Percentiles rank a stretch among this genome's conserved stretches.
Conservation (phyloP, 2,888 invertebrate species). For the Anagyrus pseudococci region DNA sequence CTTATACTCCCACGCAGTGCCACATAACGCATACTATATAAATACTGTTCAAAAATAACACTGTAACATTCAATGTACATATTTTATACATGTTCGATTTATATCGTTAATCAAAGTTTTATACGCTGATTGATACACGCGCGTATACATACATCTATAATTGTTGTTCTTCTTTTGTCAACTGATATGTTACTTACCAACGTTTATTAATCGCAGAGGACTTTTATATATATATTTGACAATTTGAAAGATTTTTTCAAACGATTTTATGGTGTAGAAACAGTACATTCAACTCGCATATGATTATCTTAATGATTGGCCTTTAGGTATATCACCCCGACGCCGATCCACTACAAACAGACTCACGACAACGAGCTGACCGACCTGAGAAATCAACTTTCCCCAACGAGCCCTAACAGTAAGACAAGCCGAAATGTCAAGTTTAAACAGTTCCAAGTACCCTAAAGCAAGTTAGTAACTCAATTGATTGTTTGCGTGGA, state of each 20-base stretch:
- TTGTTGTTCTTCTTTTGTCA: too few species aligned
- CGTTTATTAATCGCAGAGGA: too few species aligned
- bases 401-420: constrained; percentile 60
- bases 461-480: not conserved
- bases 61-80: constrained; percentile 2
- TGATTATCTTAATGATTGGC: too few species aligned
- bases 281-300: too few species aligned
- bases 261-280: too few species aligned
- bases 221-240: too few species aligned
- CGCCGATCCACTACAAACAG: constrained; percentile 52
- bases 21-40: not conserved
- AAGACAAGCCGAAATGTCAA: constrained; percentile 34
- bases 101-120: too few species aligned
- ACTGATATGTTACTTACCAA: too few species aligned
- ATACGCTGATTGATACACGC: too few species aligned
- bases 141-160: too few species aligned
- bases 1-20: not conserved
- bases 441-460: not conserved
- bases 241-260: too few species aligned
- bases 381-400: constrained; percentile 54
- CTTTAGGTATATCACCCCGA: constrained; percentile 52
- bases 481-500: not conserved
- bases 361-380: constrained; percentile 48
- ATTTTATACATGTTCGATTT: not conserved
- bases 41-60: not conserved